Evolutionary conservation across 2,113 vertebrate species (phyloP).

Genomic region (Periophthalmus modestus): DNA sequence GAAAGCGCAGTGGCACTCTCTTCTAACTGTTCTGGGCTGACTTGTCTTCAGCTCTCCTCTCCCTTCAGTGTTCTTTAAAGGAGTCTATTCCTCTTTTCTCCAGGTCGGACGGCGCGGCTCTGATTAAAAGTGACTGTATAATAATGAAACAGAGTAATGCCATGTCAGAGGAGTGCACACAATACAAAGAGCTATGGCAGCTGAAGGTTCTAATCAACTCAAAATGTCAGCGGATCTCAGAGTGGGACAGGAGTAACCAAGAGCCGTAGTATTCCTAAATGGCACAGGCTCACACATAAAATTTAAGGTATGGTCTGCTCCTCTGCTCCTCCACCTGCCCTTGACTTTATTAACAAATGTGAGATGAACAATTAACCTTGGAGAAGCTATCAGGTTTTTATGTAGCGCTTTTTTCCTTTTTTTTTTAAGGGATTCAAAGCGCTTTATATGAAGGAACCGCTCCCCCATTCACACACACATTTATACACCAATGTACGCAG

Average conservation of each 20-base stretch:
- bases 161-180: conserved; percentile 74
- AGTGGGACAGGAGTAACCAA: conserved; percentile 60
- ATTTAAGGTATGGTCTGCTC: conserved; percentile 36
- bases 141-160: conserved; percentile 75
- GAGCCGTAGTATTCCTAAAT: conserved; percentile 57
- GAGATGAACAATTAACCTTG: too few species aligned
- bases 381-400: too few species aligned
- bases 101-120: conserved; percentile 53
- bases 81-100: conserved; percentile 39
- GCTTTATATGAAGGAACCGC: too few species aligned
- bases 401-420: too few species aligned
- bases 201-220: conserved; percentile 76
- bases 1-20: conserved; percentile 68
- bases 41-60: conserved; percentile 60
- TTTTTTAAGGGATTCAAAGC: too few species aligned
- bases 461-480: too few species aligned
- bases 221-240: conserved; percentile 73
- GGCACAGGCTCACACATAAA: conserved; percentile 26
- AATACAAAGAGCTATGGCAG: conserved; percentile 68
- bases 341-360: too few species aligned
- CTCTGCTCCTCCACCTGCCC: conserved; percentile 10
- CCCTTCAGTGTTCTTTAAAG: conserved; percentile 55
- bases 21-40: conserved; percentile 64
- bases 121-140: conserved; percentile 75
- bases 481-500: too few species aligned